Evolutionary conservation across 1,140 invertebrate genomes (phyloP).

Genomic region (Drosophila jambulina): DNA sequence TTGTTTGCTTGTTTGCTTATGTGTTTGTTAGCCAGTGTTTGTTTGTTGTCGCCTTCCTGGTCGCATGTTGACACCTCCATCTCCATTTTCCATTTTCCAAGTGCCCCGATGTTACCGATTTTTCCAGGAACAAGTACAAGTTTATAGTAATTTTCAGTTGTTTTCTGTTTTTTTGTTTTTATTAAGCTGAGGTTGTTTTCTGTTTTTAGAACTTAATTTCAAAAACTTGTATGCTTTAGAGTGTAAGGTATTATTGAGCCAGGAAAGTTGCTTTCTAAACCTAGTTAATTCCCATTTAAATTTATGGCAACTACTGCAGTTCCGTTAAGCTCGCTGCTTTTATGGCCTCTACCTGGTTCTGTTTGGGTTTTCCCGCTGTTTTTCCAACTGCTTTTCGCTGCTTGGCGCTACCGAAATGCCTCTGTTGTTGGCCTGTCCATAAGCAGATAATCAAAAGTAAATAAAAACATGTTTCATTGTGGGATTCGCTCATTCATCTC

Average conservation of each 20-base stretch:
- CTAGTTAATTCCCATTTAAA: neutral
- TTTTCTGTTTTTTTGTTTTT: neutral
- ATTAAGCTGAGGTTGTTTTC: neutral
- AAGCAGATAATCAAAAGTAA: constrained; percentile 72
- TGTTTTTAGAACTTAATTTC: neutral
- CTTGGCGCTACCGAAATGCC: neutral
- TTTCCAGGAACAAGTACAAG: too few relatives aligned
- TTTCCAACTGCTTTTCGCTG: constrained; percentile 9
- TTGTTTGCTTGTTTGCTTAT: constrained; percentile 33
- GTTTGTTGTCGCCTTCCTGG: constrained; percentile 18
- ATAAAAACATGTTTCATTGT: constrained; percentile 65
- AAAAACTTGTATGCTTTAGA: neutral
- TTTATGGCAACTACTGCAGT: constrained; percentile 11
- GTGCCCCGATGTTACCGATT: neutral
- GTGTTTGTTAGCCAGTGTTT: constrained; percentile 17
- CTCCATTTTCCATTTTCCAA: neutral
- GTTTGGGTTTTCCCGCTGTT: neutral
- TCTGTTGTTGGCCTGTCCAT: constrained; percentile 35
- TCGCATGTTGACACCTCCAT: neutral
- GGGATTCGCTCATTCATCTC: constrained; percentile 12
- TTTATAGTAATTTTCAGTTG: too few relatives aligned
- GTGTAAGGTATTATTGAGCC: neutral
- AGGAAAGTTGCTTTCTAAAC: neutral
- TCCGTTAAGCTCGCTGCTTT: neutral
- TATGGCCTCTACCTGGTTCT: neutral